Base-by-base conservation (phyloP, 2,888 invertebrate species). In the Ophion ellenae region DNA sequence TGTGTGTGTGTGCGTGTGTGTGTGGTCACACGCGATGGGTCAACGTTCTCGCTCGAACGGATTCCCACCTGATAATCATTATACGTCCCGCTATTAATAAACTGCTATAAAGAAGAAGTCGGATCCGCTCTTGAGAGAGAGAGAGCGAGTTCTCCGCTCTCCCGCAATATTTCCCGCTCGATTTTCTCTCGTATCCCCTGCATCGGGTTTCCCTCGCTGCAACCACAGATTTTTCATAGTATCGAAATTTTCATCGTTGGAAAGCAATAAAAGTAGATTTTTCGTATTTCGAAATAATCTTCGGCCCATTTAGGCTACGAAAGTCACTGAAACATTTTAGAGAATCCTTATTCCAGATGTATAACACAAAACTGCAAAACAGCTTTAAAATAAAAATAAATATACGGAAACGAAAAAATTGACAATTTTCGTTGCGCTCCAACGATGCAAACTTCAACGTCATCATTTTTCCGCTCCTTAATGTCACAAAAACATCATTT, bases 11-110 rank as follows among this genome's bases (percentile, higher is more conserved):
- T 36, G 32, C 53, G 36, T 64, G 61, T 17, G 74, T 11, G 69
- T 40, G 69, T 20, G 57, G 28, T 45, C 69, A 81, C 83, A 83
- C 85, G 87, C 83, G 88, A 89, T 85, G 88, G 90, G 90, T 91
- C 89, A 90, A 90, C 86, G 91, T 82, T 87, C 87, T 88, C 89
- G 86, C 87, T 73, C 87, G 83, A 85, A 84, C 87, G 85, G 89
- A 89, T 89, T 89, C 88, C 88, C 88, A 89, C 87, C 89, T 89
- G 91, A 90, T 89, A 90, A 91, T 91, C 89, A 89, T 90, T 90
- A 87, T 83, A 81, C 83, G 79, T 73, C 75, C 83, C 63, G 81
- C 91, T 91, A 91, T 91, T 91, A 90, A 91, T 91, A 91, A 88
- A 90, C 88, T 67, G 81, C 86, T 81, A 84, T 83, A 85, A 86